Base-by-base conservation (phyloP, 1,140 invertebrate species). In the Nomia melanderi region DNA sequence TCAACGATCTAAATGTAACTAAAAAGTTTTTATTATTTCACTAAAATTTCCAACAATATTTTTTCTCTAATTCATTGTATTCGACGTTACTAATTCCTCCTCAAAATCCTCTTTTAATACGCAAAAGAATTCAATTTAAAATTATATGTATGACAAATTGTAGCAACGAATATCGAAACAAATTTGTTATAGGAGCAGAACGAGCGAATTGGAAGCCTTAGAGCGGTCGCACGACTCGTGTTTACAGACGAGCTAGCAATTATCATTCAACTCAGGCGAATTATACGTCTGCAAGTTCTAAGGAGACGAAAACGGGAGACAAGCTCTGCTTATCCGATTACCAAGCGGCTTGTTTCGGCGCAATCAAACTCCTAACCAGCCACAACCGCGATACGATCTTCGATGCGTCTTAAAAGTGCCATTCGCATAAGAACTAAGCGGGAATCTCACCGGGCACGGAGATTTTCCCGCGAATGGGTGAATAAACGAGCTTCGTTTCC, bases 331-430 rank as follows among this genome's bases (percentile, higher is more conserved):
- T 47, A 60, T 76, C 54, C 41, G 73, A 69, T 69, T 65, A 47
- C 36, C 47, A 59, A n/a, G 31, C 36, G 41, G 31, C 20, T 25
- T 36, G 65, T 69, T 76, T 60, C 54, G 23, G 39, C 12, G 65
- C 29, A 76, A 69, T 69, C 64, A 33, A 67, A 76, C 73, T 67
- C 29, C 44, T 69, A 76, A 76, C 73, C 47, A 47, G 27, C 73
- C 47, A 64, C 31, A 23, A n/a, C n/a, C 64, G 39, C n/a, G 47
- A 54, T 74, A 63, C 71, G 33, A 74, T 74, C 71, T 41, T 25
- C 47, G 73, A 75, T 44, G 50, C 6, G 17, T 17, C 31, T 73
- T 64, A 75, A 75, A 67, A 47, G 73, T 67, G 64, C 25, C 47
- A 59, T 59, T 59, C 53, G 63, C 39, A 25, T 3, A 47, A 31